These are phyloP conservation scores for Drosophila serrata DNA, from an alignment of 1,140 invertebrate species.

Conservation along the genomic window DNA sequence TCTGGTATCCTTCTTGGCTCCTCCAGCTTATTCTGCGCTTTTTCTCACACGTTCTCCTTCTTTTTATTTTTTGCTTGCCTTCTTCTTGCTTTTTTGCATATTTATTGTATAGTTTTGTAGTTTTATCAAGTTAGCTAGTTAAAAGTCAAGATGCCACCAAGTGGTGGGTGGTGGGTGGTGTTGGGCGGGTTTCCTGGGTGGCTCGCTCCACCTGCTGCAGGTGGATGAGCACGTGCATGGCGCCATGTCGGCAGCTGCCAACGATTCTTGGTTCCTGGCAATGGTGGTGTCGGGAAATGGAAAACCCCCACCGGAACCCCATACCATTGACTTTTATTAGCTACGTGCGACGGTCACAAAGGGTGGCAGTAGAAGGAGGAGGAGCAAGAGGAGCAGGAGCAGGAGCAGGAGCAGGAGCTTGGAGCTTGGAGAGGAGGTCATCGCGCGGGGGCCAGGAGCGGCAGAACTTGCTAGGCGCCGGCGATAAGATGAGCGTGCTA, in stretches of 20 bases:
- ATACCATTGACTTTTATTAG: constrained; percentile 68
- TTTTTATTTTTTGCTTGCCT: not conserved
- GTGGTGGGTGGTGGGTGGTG: constrained; percentile 24
- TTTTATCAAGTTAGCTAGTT: constrained; percentile 83
- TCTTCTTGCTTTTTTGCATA: constrained; percentile 59
- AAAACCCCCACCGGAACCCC: constrained; percentile 24
- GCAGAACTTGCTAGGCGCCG: constrained; percentile 65
- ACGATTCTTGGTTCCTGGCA: constrained; percentile 27
- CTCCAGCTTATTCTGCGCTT: constrained; percentile 9
- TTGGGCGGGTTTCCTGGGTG: not conserved
- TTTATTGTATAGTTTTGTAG: constrained; percentile 83
- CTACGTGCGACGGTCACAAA: constrained; percentile 63
- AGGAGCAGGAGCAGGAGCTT: no score
- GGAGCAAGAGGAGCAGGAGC: no score
- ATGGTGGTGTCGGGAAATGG: constrained; percentile 4
- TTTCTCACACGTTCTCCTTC: constrained; percentile 7
- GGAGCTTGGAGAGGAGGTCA: constrained; percentile 26
- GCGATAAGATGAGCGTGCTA: constrained; percentile 82
- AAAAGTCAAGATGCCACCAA: constrained; percentile 78
- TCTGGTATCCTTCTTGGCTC: not conserved
- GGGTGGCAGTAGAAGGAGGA: no score
- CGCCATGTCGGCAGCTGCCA: constrained; percentile 66
- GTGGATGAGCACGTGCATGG: constrained; percentile 69
- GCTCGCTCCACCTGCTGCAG: constrained; percentile 22
- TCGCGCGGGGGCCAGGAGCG: constrained; percentile 12